Percentiles rank a stretch among this genome's conserved stretches.
These are phyloP conservation scores for Himalopsyche tibetana DNA, from an alignment of 2,888 invertebrate species.

Conservation along the genomic window DNA sequence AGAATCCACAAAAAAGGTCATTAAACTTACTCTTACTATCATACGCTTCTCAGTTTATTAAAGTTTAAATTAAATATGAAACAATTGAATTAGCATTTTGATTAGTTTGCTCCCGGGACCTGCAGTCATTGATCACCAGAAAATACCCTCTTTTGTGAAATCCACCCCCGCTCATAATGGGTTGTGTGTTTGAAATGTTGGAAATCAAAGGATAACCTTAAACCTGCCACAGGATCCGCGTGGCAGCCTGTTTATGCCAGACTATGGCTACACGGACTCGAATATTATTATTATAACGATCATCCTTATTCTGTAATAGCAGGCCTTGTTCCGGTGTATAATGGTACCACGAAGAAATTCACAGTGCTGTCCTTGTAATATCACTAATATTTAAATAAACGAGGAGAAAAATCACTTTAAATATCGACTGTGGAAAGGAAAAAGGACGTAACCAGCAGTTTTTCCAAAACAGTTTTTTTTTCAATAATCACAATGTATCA, in stretches of 20 bases:
- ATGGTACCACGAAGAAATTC: background rate
- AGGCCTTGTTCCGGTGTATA: background rate
- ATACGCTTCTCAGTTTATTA: no score
- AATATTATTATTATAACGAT: slow-evolving; percentile 17
- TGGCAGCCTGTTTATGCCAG: background rate
- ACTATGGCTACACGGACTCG: slow-evolving; percentile 9
- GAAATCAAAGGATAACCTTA: slow-evolving; percentile 30
- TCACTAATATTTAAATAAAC: no score
- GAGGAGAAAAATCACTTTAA: no score
- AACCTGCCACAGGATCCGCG: background rate
- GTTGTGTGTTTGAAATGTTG: slow-evolving; percentile 18
- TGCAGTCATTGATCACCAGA: background rate
- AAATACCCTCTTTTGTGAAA: slow-evolving; percentile 20
- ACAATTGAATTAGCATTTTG: background rate
- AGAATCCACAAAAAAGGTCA: no score
- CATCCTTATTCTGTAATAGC: background rate
- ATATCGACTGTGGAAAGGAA: no score
- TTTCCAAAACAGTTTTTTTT: no score
- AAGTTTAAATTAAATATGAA: no score
- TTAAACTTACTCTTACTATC: no score
- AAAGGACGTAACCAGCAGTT: no score
- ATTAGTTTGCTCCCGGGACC: background rate
- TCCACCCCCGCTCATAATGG: slow-evolving; percentile 1
- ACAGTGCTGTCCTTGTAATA: background rate
- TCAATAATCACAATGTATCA: no score